Conservation (phyloP, 2,888 invertebrate genomes). For the Ethmia dodecea region DNA sequence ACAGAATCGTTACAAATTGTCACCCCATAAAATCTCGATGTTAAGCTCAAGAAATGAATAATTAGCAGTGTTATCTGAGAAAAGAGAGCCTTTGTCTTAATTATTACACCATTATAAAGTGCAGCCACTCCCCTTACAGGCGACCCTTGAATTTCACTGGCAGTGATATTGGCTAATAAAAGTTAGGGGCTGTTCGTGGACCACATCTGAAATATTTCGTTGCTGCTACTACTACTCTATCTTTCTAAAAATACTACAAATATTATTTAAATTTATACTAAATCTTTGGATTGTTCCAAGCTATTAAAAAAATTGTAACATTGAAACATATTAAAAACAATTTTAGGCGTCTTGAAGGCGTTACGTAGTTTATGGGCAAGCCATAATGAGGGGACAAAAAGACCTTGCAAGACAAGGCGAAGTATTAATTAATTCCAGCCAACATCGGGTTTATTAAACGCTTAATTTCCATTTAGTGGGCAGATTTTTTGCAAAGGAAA, state of each 20-base stretch:
- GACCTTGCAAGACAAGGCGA: slow-evolving; percentile 54
- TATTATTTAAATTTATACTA: no score
- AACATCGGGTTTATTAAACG: slow-evolving; percentile 65
- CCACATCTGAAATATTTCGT: no score
- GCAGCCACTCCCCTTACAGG: slow-evolving; percentile 38
- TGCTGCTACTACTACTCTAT: no score
- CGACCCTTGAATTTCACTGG: slow-evolving; percentile 38
- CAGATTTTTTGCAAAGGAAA: slow-evolving; percentile 40
- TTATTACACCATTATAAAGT: slow-evolving; percentile 69
- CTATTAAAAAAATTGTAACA: no score
- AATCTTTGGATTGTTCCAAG: no score
- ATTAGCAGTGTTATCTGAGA: slow-evolving; percentile 57
- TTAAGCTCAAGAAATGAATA: slow-evolving; percentile 58
- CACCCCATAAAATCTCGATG: slow-evolving; percentile 60
- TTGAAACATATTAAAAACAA: no score
- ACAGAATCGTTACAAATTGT: slow-evolving; percentile 50
- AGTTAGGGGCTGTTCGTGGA: no score
- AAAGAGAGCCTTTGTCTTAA: slow-evolving; percentile 70
- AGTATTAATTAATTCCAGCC: slow-evolving; percentile 70
- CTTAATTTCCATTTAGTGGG: slow-evolving; percentile 67
- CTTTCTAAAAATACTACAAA: no score
- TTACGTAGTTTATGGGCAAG: no score
- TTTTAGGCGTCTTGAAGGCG: no score
- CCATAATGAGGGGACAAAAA: no score
- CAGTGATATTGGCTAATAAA: slow-evolving; percentile 53